Conservation (phyloP, 53 echinoderm and acorn worm genomes). For the Echinometra lucunter region DNA sequence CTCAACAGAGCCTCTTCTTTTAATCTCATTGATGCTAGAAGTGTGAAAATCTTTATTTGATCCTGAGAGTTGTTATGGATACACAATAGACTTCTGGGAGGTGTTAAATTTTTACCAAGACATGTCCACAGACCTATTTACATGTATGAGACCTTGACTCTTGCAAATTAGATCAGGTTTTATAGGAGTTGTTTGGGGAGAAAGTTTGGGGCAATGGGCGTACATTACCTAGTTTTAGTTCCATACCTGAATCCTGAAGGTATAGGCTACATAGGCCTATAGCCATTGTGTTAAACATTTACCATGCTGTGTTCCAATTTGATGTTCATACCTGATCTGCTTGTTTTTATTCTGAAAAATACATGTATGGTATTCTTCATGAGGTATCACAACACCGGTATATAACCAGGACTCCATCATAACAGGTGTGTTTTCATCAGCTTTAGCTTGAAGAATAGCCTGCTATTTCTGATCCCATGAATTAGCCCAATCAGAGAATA, state of each 20-base stretch:
- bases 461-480: no score
- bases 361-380: background rate
- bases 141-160: constrained; percentile 6
- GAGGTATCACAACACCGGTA: background rate
- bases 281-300: background rate
- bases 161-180: constrained; percentile 17
- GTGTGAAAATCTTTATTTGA: constrained; percentile 48
- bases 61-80: constrained; percentile 23
- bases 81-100: background rate
- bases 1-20: background rate
- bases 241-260: background rate
- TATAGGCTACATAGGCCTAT: background rate
- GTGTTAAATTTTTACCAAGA: background rate
- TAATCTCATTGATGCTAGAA: background rate
- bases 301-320: background rate
- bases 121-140: background rate
- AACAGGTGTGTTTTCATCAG: no score
- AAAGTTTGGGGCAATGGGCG: background rate
- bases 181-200: background rate
- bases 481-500: no score
- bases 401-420: no score
- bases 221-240: no score
- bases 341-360: background rate
- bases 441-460: no score
- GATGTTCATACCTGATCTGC: background rate